Evolutionary conservation across 2,113 vertebrate species (phyloP).

Genomic region (Gracilinanus agilis): DNA sequence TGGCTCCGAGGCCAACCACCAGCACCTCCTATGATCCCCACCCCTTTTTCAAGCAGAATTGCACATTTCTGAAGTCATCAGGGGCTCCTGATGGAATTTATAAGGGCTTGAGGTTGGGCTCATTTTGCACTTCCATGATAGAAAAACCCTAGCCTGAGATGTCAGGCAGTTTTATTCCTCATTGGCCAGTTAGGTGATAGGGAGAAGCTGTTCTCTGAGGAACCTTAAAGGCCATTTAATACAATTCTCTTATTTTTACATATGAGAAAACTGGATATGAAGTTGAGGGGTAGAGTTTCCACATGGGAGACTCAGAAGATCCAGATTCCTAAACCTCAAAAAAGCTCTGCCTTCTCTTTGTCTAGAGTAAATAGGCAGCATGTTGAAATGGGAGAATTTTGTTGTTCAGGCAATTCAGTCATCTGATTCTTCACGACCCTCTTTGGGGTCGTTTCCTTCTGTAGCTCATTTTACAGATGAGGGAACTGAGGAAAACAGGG

Average conservation of each 20-base stretch:
- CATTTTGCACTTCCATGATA: conserved; percentile 9
- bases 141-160: conserved; percentile 12
- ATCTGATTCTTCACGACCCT: too few relatives aligned
- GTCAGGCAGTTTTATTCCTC: background rate
- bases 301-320: background rate
- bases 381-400: background rate
- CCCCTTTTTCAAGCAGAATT: background rate
- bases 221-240: background rate
- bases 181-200: background rate
- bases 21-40: background rate
- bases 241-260: background rate
- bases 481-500: too few relatives aligned
- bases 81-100: background rate
- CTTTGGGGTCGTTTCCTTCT: too few relatives aligned
- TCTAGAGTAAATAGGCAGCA: background rate
- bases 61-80: background rate
- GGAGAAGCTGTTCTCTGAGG: background rate
- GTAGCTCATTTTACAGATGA: too few relatives aligned
- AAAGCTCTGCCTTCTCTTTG: conserved; percentile 5
- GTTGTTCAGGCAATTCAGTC: too few relatives aligned
- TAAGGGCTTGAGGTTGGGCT: background rate
- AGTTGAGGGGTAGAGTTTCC: background rate
- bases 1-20: background rate
- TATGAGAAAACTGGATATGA: background rate
- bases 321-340: background rate